Evolutionary conservation across 2,888 invertebrate genomes (phyloP).

Genomic region (Gibbula magus): DNA sequence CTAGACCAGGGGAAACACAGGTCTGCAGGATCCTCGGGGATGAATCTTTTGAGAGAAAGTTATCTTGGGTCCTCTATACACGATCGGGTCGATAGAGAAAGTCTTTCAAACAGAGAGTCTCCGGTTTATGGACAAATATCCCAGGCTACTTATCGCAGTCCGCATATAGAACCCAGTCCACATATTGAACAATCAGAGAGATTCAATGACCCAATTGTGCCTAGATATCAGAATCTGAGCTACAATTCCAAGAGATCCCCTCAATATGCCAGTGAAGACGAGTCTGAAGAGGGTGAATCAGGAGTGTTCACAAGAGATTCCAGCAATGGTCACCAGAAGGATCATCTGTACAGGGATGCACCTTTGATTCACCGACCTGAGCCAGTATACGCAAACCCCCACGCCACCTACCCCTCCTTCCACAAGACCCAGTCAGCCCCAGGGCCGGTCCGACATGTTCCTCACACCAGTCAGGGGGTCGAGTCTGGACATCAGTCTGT

Average conservation of each 20-base stretch:
- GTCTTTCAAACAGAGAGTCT: too few species aligned
- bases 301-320: neutral
- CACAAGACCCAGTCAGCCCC: conserved; percentile 16
- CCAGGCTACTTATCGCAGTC: neutral
- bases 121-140: neutral
- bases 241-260: too few species aligned
- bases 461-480: neutral
- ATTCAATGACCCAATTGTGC: too few species aligned
- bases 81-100: neutral
- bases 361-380: neutral
- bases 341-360: neutral
- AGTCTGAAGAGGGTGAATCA: neutral
- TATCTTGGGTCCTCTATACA: neutral
- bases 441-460: neutral
- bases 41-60: neutral
- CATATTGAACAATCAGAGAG: too few species aligned
- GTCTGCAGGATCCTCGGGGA: neutral
- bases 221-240: too few species aligned
- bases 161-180: too few species aligned
- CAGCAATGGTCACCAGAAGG: neutral
- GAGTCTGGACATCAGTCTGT: neutral
- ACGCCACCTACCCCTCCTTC: neutral
- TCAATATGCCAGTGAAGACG: too few species aligned
- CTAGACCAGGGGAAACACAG: neutral
- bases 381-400: neutral